These are phyloP conservation scores for Proteles cristata DNA, from an alignment of 2,113 vertebrate genomes.

Conservation along the genomic window DNA sequence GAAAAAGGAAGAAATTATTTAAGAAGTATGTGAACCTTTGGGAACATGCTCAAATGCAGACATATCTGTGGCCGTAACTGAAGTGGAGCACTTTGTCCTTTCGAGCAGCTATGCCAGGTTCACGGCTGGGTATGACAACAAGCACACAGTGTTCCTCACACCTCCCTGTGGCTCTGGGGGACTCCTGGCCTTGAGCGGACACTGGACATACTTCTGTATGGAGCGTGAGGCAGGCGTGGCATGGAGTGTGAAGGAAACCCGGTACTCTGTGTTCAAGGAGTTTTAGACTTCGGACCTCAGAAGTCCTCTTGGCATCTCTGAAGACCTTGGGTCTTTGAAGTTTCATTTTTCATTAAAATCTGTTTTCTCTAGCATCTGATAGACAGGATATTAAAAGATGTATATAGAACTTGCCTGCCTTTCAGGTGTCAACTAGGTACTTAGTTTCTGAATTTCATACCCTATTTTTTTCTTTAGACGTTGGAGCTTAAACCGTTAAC, in stretches of 20 bases:
- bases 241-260: fast-evolving
- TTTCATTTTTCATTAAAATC: neutral
- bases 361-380: neutral
- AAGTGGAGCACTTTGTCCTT: neutral
- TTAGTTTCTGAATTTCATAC: neutral
- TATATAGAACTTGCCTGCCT: neutral
- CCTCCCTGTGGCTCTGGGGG: neutral
- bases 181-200: neutral
- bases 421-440: neutral
- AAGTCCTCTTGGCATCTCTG: neutral
- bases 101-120: fast-evolving
- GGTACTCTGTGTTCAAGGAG: neutral
- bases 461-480: neutral
- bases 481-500: neutral
- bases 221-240: neutral
- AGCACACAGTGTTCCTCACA: neutral
- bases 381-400: neutral
- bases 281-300: neutral
- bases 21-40: neutral
- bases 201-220: too few relatives aligned
- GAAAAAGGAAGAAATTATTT: neutral
- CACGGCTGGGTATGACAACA: neutral
- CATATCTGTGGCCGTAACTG: fast-evolving
- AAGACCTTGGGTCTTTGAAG: neutral
- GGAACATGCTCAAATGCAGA: neutral